Evolutionary conservation across 2,888 invertebrate species (phyloP), one percentile per base, ranked within the genome.

Genomic region (Myopa tessellatipennis): DNA sequence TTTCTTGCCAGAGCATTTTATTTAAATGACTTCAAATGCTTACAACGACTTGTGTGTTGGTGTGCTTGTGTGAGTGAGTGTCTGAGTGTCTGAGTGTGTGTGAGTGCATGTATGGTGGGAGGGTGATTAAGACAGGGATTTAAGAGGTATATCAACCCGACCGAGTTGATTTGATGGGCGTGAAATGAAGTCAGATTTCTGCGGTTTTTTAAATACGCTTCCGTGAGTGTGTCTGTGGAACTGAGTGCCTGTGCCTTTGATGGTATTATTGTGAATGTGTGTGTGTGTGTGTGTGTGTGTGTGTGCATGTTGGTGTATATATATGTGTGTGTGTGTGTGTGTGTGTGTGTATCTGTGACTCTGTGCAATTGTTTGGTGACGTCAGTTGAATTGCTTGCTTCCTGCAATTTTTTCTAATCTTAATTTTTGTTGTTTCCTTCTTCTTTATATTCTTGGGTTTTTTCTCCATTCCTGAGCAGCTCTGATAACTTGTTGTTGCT

Each of bases 131-230:
- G 40, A 40, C 8, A 40, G 40, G 40, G 40, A 40, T 40, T 40
- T 40, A 40, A 40, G 8, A 85, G 83, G 80, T 83, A 82, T 85
- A 85, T 84, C 84, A 84, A 84, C 85, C 84, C 85, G 76, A 68
- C 40, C 68, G n/a, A n/a, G 72, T 40, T 73, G 73, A 73, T 26
- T 73, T 26, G 63, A 6, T 61, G 74, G 74, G 74, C 74, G 74
- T 74, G 18, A n/a, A 67, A 67, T 52, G 65, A 26, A 38, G 63
- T 26, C 70, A 70, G 68, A 61, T 69, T 76, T 45, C 40, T 76
- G 69, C 68, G 69, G 68, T 60, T 61, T 52, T 74, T 76, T 76
- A 71, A 71, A 76, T 71, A 65, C 76, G 18, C 75, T 76, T 70
- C 52, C 58, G 45, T 18, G 50, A 40, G n/a, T 14, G 45, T 72